Evolutionary conservation across 2,888 invertebrate genomes (phyloP), one percentile per base, ranked within the genome.

Genomic region (Coelopa pilipes): DNA sequence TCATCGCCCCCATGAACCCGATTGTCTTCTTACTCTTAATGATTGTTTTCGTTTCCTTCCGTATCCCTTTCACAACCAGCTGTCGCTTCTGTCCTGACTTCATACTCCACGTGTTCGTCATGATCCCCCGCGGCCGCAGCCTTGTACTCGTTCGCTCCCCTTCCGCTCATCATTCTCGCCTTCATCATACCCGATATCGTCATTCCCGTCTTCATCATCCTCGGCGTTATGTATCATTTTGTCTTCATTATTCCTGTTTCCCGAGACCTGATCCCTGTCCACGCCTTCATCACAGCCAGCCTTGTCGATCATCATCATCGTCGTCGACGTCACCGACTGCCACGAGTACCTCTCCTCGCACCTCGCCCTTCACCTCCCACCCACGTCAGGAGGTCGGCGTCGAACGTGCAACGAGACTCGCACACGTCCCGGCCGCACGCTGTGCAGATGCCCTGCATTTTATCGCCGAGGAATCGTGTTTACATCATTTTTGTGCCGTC

Each of bases 401-500:
- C 34, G 34, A 34, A 34, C 34, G 34, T 34, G 34, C 34, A 34
- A 34, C 34, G 34, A 4, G 34, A 34, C 34, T 34, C 34, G 34
- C 34, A 34, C 34, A 34, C 53, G 53, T 53, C 53, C 53, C n/a
- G 13, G 13, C n/a, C n/a, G 53, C n/a, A 13, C 53, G n/a, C 10
- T 53, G n/a, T 53, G 53, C n/a, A 53, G 13, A 53, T 53, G 13
- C n/a, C 10, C 53, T 53, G 53, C 53, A 53, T 53, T 53, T 53
- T 53, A 53, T 53, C n/a, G 53, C n/a, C n/a, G 53, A 13, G 53
- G 13, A 15, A 53, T 53, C 53, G 53, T 53, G 53, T 15, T 53
- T 53, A 34, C 34, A 34, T 34, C 34, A 34, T 34, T 34, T 34
- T 34, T 34, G 34, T 7, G 34, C 34, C 34, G 34, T 7, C 34